Percentiles rank a stretch among this genome's conserved stretches.
phyloP scores from a whole-genome alignment of 1,140 invertebrate genomes.

The Neuroterus valhalla region DNA sequence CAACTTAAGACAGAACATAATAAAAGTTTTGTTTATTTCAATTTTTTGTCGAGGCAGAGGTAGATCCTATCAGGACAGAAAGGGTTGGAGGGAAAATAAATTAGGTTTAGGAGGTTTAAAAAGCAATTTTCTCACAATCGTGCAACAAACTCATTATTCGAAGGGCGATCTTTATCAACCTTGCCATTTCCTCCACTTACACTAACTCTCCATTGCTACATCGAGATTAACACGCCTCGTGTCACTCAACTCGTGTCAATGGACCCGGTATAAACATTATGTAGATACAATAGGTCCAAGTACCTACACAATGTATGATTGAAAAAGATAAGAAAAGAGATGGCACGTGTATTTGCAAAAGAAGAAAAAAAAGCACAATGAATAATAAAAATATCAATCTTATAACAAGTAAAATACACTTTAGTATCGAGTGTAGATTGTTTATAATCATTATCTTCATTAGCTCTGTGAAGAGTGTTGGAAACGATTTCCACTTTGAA shows the following conservation, averaged over 20 bases:
- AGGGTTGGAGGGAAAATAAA: conserved; percentile 16
- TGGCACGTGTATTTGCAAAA: neutral
- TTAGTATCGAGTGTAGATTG: neutral
- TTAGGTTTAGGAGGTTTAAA: conserved; percentile 23
- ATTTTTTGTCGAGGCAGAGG: neutral
- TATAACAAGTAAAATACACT: neutral
- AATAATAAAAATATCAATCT: conserved; percentile 9
- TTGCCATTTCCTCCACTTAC: conserved; percentile 18
- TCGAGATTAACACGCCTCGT: conserved; percentile 24
- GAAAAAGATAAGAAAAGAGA: neutral
- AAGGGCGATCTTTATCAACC: conserved; percentile 15
- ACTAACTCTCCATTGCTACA: conserved; percentile 14
- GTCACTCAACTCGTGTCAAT: conserved; percentile 29
- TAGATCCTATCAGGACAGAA: conserved; percentile 5
- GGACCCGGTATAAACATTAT: conserved; percentile 29
- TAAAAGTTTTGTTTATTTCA: neutral
- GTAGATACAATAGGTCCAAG: conserved; percentile 1
- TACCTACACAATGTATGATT: conserved; percentile 8
- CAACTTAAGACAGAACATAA: no score
- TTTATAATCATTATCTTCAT: neutral
- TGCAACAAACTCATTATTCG: conserved; percentile 25
- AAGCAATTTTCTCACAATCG: conserved; percentile 31
- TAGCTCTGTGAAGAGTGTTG: neutral
- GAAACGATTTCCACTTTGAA: conserved; percentile 2
- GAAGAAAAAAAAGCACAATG: neutral